Evolutionary conservation across 2,797 vertebrate species (phyloP).

Genomic region (Falco naumanni): DNA sequence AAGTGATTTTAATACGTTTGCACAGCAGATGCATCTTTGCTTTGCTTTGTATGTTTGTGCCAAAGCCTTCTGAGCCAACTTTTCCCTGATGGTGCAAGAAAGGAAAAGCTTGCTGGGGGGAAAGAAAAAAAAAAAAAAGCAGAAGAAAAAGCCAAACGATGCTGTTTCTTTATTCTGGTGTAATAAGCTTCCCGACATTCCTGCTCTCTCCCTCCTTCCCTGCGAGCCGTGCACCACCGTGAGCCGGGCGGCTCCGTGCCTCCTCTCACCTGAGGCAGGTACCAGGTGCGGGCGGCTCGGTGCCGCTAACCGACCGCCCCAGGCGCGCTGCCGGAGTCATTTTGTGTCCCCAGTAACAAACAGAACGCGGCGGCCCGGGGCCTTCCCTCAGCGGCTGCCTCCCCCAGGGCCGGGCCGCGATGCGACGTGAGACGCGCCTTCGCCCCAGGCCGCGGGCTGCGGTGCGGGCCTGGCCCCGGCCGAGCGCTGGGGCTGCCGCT

Average conservation of each 20-base stretch:
- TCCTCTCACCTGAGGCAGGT: not conserved
- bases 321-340: not conserved
- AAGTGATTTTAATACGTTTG: not conserved
- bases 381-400: not conserved
- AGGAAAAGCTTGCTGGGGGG: not conserved
- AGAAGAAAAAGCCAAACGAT: not conserved
- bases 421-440: not conserved
- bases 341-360: not conserved
- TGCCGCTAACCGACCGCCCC: no score
- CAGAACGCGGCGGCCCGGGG: rapidly evolving
- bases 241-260: rapidly evolving
- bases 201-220: not conserved
- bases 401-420: not conserved
- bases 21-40: not conserved
- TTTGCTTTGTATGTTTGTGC: not conserved
- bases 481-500: no score
- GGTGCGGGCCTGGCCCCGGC: no score
- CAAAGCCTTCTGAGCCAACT: not conserved
- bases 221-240: not conserved
- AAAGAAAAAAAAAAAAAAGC: no score
- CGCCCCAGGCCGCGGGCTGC: no score
- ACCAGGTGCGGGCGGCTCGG: rapidly evolving
- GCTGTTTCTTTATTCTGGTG: no score
- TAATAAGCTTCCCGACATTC: no score
- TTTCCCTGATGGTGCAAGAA: not conserved